These are phyloP conservation scores for Anabas testudineus DNA, from an alignment of 2,797 vertebrate species.

Conservation along the genomic window DNA sequence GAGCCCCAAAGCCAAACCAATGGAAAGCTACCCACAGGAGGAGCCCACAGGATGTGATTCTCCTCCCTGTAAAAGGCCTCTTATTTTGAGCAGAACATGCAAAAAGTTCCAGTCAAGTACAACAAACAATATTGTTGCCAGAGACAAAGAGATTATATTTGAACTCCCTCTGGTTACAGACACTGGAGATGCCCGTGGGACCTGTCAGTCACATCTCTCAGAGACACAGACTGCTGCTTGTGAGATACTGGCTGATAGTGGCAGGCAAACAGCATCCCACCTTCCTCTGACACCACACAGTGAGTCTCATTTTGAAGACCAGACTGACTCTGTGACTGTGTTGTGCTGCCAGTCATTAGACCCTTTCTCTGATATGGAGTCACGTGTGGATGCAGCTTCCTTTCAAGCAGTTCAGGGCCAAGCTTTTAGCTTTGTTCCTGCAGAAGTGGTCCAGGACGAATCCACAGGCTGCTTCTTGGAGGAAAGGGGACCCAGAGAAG, in stretches of 20 bases:
- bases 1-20: conserved; percentile 57
- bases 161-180: conserved; percentile 23
- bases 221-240: conserved; percentile 26
- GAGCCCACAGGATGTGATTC: conserved; percentile 58
- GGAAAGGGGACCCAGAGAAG: conserved; percentile 42
- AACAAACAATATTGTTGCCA: neutral
- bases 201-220: conserved; percentile 8
- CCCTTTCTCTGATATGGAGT: neutral
- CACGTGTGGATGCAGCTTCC: conserved; percentile 9
- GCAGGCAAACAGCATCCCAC: neutral
- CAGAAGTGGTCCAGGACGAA: conserved; percentile 36
- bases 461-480: conserved; percentile 29
- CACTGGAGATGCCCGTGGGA: neutral
- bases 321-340: conserved; percentile 38
- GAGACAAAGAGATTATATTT: conserved; percentile 19
- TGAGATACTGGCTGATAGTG: conserved; percentile 22
- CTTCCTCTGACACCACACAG: neutral
- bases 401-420: conserved; percentile 45
- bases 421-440: conserved; percentile 55
- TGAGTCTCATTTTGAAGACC: conserved; percentile 20
- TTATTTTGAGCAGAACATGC: conserved; percentile 64
- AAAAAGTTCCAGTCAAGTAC: conserved; percentile 6
- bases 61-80: conserved; percentile 66
- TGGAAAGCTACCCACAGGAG: conserved; percentile 43
- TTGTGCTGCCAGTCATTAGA: conserved; percentile 49